Evolutionary conservation across 2,797 vertebrate genomes (phyloP), one percentile per base, ranked within the genome.

Genomic region (Sternarchorhynchus goeldii): DNA sequence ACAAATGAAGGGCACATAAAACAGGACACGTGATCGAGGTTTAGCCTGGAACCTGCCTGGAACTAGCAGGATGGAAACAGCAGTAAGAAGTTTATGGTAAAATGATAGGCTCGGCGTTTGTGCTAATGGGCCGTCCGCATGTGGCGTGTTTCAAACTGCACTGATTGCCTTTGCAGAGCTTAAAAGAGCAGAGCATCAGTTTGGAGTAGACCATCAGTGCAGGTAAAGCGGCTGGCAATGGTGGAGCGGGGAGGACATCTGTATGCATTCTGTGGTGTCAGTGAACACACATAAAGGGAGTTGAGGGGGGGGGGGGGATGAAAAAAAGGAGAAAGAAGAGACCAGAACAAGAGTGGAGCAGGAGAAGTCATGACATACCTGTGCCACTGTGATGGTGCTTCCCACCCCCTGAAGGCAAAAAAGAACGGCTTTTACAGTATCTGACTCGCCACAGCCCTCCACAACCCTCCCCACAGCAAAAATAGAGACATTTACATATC

Each of bases 361-460:
- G 93, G 91, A 93, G 93, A 93, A 92, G 91, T 93, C 87, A 92
- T 91, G 92, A 94, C 93, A 94, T 94, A 94, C 93, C 93, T 94
- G 93, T 92, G 93, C 93, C 90, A 94, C 93, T 93, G 93, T 94
- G 93, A 94, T 94, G 92, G 93, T 94, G 93, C 91, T 94, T 93
- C 93, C 93, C 93, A 94, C 92, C 92, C 93, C 93, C 93, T 94
- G 93, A 94, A 94, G 93, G 93, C 93, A 94, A 94, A 94, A 93
- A 94, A 94, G 92, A 94, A 94, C 91, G 92, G 91, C 92, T 94
- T 94, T 94, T 94, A 94, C 93, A 94, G 93, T 91, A 92, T 93
- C 92, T 93, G 91, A 93, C 92, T 94, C 92, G 90, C 91, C 90
- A 85, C 68, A 90, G 90, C 91, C 91, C 89, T 88, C 87, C 90